These are phyloP conservation scores for Aspidoscelis tigris DNA, from an alignment of 2,113 vertebrate species.

Conservation along the genomic window DNA sequence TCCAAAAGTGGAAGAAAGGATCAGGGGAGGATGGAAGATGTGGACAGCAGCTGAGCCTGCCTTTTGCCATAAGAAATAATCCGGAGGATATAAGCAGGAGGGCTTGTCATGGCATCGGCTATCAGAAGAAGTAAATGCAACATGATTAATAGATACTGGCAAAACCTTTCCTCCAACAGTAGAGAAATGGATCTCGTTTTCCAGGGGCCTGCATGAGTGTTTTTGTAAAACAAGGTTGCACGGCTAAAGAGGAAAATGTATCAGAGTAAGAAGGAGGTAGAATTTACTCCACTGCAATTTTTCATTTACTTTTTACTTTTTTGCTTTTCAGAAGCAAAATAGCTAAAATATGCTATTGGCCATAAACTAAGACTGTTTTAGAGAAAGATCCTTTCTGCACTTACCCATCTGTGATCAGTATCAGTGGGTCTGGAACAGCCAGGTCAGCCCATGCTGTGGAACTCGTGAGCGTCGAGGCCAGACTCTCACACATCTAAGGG, in stretches of 20 bases:
- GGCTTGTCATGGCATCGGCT: slow-evolving; percentile 36
- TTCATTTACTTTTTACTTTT: background rate
- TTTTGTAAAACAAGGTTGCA: background rate
- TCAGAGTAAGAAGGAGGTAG: background rate
- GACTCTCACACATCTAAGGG: no score
- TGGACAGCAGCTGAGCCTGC: slow-evolving; percentile 47
- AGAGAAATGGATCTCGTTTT: background rate
- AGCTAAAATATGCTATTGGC: background rate
- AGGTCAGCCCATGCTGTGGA: no score
- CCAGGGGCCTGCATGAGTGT: background rate
- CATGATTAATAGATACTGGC: background rate
- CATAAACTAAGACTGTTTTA: background rate
- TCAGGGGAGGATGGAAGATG: slow-evolving; percentile 59
- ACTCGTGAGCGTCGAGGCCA: no score
- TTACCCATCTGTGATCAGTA: no score
- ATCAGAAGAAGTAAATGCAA: slow-evolving; percentile 5
- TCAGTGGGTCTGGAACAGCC: no score
- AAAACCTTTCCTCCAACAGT: slow-evolving; percentile 11
- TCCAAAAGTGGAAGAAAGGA: slow-evolving; percentile 66
- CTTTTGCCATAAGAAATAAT: slow-evolving; percentile 62
- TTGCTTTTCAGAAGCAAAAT: background rate
- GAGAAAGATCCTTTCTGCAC: background rate
- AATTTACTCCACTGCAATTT: background rate
- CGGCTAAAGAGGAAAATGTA: background rate
- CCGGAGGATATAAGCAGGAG: slow-evolving; percentile 41